Evolutionary conservation across 2,113 vertebrate species (phyloP), one percentile per base, ranked within the genome.

Genomic region (Collichthys lucidus): DNA sequence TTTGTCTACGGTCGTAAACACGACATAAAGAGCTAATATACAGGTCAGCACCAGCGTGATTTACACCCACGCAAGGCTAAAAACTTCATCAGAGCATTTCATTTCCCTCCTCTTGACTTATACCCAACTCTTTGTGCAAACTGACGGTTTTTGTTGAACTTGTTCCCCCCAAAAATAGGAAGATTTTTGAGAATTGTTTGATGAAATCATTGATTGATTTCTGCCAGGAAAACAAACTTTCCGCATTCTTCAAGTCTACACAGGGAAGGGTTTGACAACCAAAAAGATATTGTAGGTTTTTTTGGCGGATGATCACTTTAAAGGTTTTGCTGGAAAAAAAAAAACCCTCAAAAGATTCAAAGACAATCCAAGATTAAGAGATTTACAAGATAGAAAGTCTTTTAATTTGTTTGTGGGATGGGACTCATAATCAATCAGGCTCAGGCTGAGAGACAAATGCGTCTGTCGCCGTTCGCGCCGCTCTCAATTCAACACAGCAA

Each of bases 1-100:
- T 92, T 91, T 90, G 91, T 94, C 91, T 82, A 59, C 3, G 83
- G 82, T 87, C 85, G 71, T 95, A 94, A 94, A 95, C 89, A 90
- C 80, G 59, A 85, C 86, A 90, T 91, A 87, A 88, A 89, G 88
- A 73, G 84, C 83, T 88, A 93, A 94, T 92, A 91, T 89, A 90
- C 87, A 72, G 87, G 90, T 92, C 91, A 89, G 84, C 93, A 63
- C 77, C 73, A n/a, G 50, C 22, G 16, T 85, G 90, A 94, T 91
- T 90, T 92, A 93, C 61, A 20, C 57, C 73, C 26, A 16, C 56
- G 16, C 15, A 61, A 62, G 83, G 47, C 24, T 24, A 0, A 68
- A 75, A 83, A 86, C 79, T 52, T 81, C 77, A 85, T 86, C 80
- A 84, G 73, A 68, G 74, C 74, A 16, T 74, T 79, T 40, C 8